Percentiles rank a stretch among this genome's conserved stretches.
phyloP scores from a whole-genome alignment of 2,797 vertebrate genomes.

The Otus scops region DNA sequence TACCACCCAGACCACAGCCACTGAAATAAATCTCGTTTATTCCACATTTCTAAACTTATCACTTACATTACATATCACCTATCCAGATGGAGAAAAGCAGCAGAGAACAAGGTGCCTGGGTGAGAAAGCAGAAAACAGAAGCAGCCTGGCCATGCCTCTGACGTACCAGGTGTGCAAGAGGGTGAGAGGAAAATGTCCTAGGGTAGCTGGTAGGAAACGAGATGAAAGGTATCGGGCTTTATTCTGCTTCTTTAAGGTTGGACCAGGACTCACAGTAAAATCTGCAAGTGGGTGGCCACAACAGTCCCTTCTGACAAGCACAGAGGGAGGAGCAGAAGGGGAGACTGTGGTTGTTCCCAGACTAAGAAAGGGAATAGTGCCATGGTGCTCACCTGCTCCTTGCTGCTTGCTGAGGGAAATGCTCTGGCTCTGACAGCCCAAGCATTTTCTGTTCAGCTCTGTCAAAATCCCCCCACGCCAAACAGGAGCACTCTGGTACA shows the following conservation, averaged over 20 bases:
- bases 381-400: not conserved
- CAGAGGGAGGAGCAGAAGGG: not conserved
- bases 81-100: not conserved
- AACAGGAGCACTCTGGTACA: not conserved
- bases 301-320: not conserved
- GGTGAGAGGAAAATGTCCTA: not conserved
- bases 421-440: not conserved
- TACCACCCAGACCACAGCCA: not conserved
- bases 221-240: not conserved
- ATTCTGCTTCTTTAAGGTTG: not conserved
- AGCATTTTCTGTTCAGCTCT: not conserved
- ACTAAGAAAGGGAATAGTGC: not conserved
- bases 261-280: not conserved
- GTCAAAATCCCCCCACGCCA: not conserved
- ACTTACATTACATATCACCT: not conserved
- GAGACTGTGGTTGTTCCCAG: not conserved
- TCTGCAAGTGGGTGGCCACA: not conserved
- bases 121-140: not conserved
- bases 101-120: not conserved
- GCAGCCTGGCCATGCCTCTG: not conserved
- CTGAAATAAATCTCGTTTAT: not conserved
- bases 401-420: not conserved
- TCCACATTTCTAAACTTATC: not conserved
- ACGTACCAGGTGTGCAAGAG: not conserved
- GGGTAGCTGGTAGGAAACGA: not conserved